Percentiles rank a stretch among this genome's conserved stretches.
These are phyloP conservation scores for Gibbula magus DNA, from an alignment of 2,888 invertebrate species.

Conservation along the genomic window DNA sequence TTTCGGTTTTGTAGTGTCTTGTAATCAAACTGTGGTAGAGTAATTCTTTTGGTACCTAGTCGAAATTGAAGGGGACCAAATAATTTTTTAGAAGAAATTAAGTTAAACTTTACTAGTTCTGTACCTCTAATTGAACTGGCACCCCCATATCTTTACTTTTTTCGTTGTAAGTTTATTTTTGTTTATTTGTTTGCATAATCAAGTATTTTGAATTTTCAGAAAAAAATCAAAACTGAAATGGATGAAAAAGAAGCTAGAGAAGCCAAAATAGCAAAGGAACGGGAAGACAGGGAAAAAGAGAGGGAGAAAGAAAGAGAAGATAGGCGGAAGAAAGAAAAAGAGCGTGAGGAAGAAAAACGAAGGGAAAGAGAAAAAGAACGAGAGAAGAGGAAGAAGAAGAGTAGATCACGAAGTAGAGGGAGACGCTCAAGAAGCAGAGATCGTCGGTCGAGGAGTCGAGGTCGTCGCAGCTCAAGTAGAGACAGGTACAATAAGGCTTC, in stretches of 20 bases:
- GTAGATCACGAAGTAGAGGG: conserved; percentile 33
- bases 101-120: not conserved
- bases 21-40: no score
- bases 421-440: conserved; percentile 48
- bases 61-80: not conserved
- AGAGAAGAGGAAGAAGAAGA: conserved; percentile 45
- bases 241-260: conserved; percentile 77
- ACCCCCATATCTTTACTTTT: conserved; percentile 18
- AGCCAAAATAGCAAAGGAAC: conserved; percentile 73
- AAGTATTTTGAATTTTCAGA: conserved; percentile 42
- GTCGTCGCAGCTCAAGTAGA: conserved; percentile 53
- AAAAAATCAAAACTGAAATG: conserved; percentile 76
- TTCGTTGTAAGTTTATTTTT: not conserved
- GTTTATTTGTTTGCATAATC: not conserved
- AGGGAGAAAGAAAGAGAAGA: conserved; percentile 75
- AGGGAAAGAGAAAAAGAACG: conserved; percentile 75
- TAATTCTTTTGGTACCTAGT: not conserved
- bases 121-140: not conserved
- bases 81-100: not conserved
- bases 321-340: conserved; percentile 57
- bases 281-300: conserved; percentile 65
- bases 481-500: conserved; percentile 42
- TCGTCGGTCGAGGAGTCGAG: conserved; percentile 47
- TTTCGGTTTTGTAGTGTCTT: no score
- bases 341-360: conserved; percentile 77